Percentiles rank a stretch among this genome's conserved stretches.
phyloP scores from a whole-genome alignment of 2,888 invertebrate species.

The Troides helena region DNA sequence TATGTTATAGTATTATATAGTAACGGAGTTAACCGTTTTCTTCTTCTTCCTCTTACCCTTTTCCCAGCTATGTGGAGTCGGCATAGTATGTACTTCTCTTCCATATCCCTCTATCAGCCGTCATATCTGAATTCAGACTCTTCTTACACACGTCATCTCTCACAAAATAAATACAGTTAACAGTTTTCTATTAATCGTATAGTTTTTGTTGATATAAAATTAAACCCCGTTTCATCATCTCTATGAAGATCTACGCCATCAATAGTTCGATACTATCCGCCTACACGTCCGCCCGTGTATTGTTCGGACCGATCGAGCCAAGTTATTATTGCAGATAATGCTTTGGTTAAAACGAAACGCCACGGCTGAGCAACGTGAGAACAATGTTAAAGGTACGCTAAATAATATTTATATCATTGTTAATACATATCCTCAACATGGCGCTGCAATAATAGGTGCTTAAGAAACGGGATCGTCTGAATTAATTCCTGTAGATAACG shows the following conservation, averaged over 20 bases:
- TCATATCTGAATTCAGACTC: too few relatives aligned
- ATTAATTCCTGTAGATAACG: constrained; percentile 7
- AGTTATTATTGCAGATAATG: constrained; percentile 74
- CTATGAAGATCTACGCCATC: constrained; percentile 40
- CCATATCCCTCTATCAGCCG: too few relatives aligned
- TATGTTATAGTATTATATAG: too few relatives aligned
- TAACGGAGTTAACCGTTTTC: too few relatives aligned
- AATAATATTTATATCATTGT: constrained; percentile 43
- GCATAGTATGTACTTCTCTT: too few relatives aligned
- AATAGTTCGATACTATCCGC: constrained; percentile 56
- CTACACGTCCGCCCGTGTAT: constrained; percentile 63
- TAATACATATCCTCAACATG: constrained; percentile 17
- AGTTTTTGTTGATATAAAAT: too few relatives aligned
- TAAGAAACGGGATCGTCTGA: constrained; percentile 12
- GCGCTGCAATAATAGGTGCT: constrained; percentile 9
- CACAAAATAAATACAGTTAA: too few relatives aligned
- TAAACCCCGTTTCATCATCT: constrained; percentile 39
- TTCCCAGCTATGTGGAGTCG: too few relatives aligned
- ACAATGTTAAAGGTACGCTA: constrained; percentile 46
- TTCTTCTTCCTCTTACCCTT: too few relatives aligned
- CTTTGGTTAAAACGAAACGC: constrained; percentile 60
- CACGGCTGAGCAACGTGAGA: constrained; percentile 39
- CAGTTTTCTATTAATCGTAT: too few relatives aligned
- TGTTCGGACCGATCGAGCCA: constrained; percentile 65
- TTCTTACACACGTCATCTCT: too few relatives aligned